A percentile compares a stretch with the other conserved stretches of the same genome.
These are phyloP conservation scores for Mamestra brassicae DNA, from an alignment of 2,888 invertebrate species.

Conservation along the genomic window DNA sequence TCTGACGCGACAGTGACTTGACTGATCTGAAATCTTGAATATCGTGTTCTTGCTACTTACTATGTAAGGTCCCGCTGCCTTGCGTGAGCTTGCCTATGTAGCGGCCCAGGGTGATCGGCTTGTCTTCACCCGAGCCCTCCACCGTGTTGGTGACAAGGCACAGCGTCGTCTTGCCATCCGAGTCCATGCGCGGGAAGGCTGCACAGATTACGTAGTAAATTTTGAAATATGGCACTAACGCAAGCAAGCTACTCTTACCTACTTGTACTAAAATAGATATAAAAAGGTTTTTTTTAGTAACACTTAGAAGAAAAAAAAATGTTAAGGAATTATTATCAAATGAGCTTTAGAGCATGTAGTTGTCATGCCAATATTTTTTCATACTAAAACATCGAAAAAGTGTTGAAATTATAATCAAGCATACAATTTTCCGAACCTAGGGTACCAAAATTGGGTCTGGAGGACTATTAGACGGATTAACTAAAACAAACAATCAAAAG, in stretches of 20 bases:
- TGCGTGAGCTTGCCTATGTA: slow-evolving; percentile 95
- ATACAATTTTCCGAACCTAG: too few relatives aligned
- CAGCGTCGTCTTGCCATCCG: slow-evolving; percentile 97
- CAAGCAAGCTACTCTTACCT: neutral
- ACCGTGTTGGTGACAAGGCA: slow-evolving; percentile 93
- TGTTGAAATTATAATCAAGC: neutral
- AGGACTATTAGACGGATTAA: too few relatives aligned
- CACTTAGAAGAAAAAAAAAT: too few relatives aligned
- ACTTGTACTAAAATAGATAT: neutral
- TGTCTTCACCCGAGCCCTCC: slow-evolving; percentile 92
- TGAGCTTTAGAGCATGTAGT: neutral
- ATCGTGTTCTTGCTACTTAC: slow-evolving; percentile 67
- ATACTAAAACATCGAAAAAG: neutral
- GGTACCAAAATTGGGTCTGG: too few relatives aligned
- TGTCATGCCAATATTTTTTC: neutral
- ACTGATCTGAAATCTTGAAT: too few relatives aligned
- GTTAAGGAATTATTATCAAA: too few relatives aligned
- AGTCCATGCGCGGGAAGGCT: slow-evolving; percentile 96
- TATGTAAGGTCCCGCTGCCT: slow-evolving; percentile 94
- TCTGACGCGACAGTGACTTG: too few relatives aligned
- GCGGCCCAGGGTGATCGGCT: slow-evolving; percentile 95
- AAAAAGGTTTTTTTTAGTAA: too few relatives aligned
- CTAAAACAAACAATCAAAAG: neutral
- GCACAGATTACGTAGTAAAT: slow-evolving; percentile 68
- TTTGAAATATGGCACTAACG: neutral